phyloP scores from a whole-genome alignment of 2,113 vertebrate species.

The Orientallactaga bullata region DNA sequence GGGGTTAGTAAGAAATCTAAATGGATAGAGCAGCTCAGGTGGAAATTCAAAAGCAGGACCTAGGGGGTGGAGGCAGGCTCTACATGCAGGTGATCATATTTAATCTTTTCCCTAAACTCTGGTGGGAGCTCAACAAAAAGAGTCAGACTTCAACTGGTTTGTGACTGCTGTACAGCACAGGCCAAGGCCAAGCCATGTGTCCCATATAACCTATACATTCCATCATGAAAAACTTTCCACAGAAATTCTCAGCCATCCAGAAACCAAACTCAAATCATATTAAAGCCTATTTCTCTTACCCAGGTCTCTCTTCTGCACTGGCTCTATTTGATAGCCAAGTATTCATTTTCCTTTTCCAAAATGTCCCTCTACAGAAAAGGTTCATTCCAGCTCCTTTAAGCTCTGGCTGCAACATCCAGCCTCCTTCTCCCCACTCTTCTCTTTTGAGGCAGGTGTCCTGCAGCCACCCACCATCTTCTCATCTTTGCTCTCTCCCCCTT shows the following conservation, averaged over 20 bases:
- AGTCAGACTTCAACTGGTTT: not conserved
- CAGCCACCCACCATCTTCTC: not conserved
- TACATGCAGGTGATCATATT: not conserved
- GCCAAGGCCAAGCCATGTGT: not conserved
- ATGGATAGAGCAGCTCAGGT: not conserved
- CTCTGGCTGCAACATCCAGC: not conserved
- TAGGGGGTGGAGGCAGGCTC: not conserved
- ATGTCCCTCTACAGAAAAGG: not conserved
- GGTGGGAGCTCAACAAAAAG: not conserved
- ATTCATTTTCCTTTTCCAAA: not conserved
- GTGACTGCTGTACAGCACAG: not conserved
- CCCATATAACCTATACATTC: not conserved
- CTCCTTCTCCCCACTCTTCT: not conserved
- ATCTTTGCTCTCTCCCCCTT: not conserved
- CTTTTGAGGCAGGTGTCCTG: not conserved
- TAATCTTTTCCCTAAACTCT: not conserved
- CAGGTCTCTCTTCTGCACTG: not conserved
- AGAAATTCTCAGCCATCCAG: not conserved
- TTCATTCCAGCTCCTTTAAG: not conserved
- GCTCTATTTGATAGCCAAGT: not conserved
- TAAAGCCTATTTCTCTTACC: not conserved
- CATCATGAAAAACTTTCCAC: not conserved
- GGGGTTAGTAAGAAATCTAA: not conserved
- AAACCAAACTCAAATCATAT: not conserved
- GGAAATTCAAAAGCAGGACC: not conserved